These are phyloP conservation scores for Arctia plantaginis DNA, from an alignment of 2,888 invertebrate genomes.

Conservation along the genomic window DNA sequence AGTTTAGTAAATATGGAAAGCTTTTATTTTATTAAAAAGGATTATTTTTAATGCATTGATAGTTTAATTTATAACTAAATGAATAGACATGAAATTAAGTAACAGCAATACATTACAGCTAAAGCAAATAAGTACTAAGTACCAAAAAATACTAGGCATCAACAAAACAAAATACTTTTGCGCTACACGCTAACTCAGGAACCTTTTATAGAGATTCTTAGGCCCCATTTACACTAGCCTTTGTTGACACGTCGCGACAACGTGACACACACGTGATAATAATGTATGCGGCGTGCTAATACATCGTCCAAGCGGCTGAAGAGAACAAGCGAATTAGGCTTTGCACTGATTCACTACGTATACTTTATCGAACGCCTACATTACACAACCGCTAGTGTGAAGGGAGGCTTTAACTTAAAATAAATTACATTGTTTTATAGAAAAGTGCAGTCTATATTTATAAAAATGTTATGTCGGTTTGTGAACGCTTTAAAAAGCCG, in stretches of 20 bases:
- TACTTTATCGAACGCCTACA: neutral
- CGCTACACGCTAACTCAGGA: slow-evolving; percentile 45
- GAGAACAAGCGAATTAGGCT: too few relatives aligned
- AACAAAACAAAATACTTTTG: slow-evolving; percentile 55
- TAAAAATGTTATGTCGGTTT: too few relatives aligned
- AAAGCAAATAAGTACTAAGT: slow-evolving; percentile 24
- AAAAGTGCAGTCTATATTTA: neutral
- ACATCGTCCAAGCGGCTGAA: too few relatives aligned
- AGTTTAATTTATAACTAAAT: neutral
- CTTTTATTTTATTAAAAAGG: neutral
- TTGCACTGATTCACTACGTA: neutral
- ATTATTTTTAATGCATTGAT: neutral
- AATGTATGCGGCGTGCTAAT: too few relatives aligned
- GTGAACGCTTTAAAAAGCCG: too few relatives aligned
- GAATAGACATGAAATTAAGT: neutral
- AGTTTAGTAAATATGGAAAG: neutral
- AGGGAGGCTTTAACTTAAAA: neutral
- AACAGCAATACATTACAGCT: neutral
- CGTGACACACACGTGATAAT: neutral
- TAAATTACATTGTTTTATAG: neutral
- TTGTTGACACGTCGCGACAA: neutral
- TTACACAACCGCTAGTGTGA: neutral
- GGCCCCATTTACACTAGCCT: neutral
- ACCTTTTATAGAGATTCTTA: slow-evolving; percentile 51
- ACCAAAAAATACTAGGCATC: slow-evolving; percentile 37